Evolutionary conservation across 1,140 invertebrate genomes (phyloP).

Genomic region (Drosophila aff.): DNA sequence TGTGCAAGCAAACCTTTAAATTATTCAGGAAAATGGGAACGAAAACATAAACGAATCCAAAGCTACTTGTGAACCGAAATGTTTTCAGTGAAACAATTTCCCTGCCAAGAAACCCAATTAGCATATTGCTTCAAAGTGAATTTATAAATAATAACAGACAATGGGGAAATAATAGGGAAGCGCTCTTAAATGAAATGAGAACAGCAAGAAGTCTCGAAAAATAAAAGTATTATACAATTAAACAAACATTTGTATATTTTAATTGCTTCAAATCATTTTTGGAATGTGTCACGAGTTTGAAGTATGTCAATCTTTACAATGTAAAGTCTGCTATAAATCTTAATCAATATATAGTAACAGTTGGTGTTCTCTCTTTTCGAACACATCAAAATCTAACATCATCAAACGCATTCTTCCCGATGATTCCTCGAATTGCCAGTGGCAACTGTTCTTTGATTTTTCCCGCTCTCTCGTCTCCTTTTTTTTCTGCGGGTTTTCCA

Average conservation of each 20-base stretch:
- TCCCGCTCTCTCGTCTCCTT: not conserved
- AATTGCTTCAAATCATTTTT: not conserved
- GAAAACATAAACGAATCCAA: conserved; percentile 5
- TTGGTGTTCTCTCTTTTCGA: not conserved
- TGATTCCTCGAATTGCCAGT: conserved; percentile 23
- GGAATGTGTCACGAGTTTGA: not conserved
- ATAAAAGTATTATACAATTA: not conserved
- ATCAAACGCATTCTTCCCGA: conserved; percentile 29
- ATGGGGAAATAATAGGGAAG: not conserved
- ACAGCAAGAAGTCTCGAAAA: not conserved
- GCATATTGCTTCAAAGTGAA: conserved; percentile 20
- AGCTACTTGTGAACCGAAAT: conserved; percentile 4
- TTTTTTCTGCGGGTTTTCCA: not conserved
- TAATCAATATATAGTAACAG: not conserved
- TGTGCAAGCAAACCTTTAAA: not conserved
- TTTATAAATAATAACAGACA: conserved; percentile 11
- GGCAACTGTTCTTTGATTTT: conserved; percentile 16
- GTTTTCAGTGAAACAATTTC: conserved; percentile 11
- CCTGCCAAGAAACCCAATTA: conserved; percentile 1
- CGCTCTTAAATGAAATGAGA: not conserved
- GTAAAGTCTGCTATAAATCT: no score
- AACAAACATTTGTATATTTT: not conserved
- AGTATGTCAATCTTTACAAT: not conserved
- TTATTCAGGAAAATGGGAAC: not conserved
- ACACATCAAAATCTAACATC: conserved; percentile 37